Conservation (phyloP, 1,140 invertebrate genomes). For the Tetragonula clypearis region DNA sequence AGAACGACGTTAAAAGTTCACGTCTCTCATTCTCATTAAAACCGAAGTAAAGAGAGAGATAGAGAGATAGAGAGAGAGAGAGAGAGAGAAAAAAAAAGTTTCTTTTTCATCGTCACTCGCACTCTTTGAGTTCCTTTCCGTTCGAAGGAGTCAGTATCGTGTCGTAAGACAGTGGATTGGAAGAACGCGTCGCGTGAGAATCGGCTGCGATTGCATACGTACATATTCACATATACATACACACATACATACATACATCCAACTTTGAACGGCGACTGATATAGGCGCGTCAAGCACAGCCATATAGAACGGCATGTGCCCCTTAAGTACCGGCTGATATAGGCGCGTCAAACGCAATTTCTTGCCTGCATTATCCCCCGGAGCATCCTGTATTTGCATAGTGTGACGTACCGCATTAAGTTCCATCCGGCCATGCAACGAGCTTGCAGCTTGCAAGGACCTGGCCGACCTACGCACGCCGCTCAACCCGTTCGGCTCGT, state of each 20-base stretch:
- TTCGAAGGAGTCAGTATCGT: background rate
- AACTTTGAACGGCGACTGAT: constrained; percentile 38
- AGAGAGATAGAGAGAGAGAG: too few relatives aligned
- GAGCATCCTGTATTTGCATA: constrained; percentile 56
- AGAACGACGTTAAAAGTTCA: too few relatives aligned
- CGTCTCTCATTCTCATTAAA: too few relatives aligned
- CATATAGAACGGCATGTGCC: constrained; percentile 24
- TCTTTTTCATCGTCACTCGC: background rate
- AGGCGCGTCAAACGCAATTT: constrained; percentile 63
- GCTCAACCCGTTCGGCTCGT: background rate
- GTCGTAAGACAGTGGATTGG: constrained; percentile 5
- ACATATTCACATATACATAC: background rate
- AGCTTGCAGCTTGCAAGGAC: constrained; percentile 23
- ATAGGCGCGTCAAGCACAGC: constrained; percentile 39
- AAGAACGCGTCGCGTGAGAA: background rate
- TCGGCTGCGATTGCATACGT: background rate
- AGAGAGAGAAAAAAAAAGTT: too few relatives aligned
- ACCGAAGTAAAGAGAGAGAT: too few relatives aligned
- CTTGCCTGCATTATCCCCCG: constrained; percentile 56
- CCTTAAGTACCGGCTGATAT: constrained; percentile 45
- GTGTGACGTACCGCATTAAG: constrained; percentile 55
- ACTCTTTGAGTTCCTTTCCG: too few relatives aligned
- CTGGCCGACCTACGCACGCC: background rate
- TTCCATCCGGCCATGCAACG: constrained; percentile 43
- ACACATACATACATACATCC: background rate